phyloP scores from a whole-genome alignment of 2,888 invertebrate species.

The Unio pictorum region DNA sequence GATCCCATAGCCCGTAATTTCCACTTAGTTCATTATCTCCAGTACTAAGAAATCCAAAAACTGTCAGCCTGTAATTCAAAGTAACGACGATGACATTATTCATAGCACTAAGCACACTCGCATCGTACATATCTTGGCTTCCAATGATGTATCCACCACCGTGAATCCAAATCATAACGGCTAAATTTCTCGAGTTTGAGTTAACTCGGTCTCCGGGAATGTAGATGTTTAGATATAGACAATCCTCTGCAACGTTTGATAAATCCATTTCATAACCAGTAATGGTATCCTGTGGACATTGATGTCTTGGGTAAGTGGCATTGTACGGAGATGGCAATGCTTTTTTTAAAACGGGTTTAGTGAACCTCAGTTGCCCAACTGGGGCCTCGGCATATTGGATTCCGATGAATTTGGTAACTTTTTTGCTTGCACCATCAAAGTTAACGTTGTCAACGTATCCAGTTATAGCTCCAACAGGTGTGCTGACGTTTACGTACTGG shows the following conservation, averaged over 20 bases:
- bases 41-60: slow-evolving; percentile 93
- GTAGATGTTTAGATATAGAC: slow-evolving; percentile 94
- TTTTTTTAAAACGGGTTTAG: slow-evolving; percentile 4
- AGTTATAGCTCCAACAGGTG: no score
- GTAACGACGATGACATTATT: slow-evolving; percentile 84
- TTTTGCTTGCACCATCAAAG: no score
- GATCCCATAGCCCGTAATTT: slow-evolving; percentile 94
- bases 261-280: neutral
- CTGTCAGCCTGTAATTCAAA: slow-evolving; percentile 92
- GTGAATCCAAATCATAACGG: slow-evolving; percentile 92
- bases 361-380: slow-evolving; percentile 9
- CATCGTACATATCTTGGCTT: slow-evolving; percentile 75
- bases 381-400: slow-evolving; percentile 8
- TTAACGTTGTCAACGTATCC: no score
- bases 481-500: no score
- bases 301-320: slow-evolving; percentile 4
- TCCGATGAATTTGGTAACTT: no score
- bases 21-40: slow-evolving; percentile 84
- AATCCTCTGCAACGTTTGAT: slow-evolving; percentile 81
- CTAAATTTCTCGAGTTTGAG: slow-evolving; percentile 70
- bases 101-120: slow-evolving; percentile 9
- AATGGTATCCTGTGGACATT: slow-evolving; percentile 7
- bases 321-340: slow-evolving; percentile 1
- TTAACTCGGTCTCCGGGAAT: slow-evolving; percentile 76
- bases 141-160: slow-evolving; percentile 95